Percentiles rank a stretch among this genome's conserved stretches.
Evolutionary conservation across 2,888 invertebrate genomes (phyloP).

Genomic region (Drosophila maculinotata): DNA sequence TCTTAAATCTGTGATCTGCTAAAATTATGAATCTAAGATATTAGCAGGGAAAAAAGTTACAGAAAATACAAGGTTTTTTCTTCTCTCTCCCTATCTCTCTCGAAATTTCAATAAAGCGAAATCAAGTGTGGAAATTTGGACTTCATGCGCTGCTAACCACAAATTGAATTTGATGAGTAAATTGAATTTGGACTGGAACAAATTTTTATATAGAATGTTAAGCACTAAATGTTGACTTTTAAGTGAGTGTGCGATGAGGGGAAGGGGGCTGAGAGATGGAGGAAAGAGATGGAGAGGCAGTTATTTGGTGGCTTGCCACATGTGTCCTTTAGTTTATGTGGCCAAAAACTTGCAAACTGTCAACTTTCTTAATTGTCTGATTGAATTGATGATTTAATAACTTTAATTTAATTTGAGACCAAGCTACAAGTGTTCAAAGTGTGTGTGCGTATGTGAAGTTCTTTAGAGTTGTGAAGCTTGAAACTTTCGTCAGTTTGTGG

Average conservation of each 20-base stretch:
- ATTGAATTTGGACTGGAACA: slow-evolving; percentile 58
- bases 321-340: slow-evolving; percentile 69
- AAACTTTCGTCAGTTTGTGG: slow-evolving; percentile 63
- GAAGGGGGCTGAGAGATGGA: not conserved
- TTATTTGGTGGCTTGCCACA: slow-evolving; percentile 44
- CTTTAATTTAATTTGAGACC: slow-evolving; percentile 80
- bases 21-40: too few species aligned
- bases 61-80: too few species aligned
- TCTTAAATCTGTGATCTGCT: too few species aligned
- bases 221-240: slow-evolving; percentile 48
- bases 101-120: slow-evolving; percentile 18
- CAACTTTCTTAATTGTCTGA: slow-evolving; percentile 84
- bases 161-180: slow-evolving; percentile 57
- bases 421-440: slow-evolving; percentile 18
- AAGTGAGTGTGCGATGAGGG: not conserved
- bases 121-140: slow-evolving; percentile 37
- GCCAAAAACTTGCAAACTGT: slow-evolving; percentile 64
- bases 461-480: slow-evolving; percentile 50
- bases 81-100: too few species aligned
- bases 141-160: slow-evolving; percentile 51
- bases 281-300: not conserved
- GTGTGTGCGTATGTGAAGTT: slow-evolving; percentile 30
- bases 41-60: too few species aligned
- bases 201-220: slow-evolving; percentile 46
- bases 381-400: slow-evolving; percentile 85